These are phyloP conservation scores for Nemapogon koenigi DNA, from an alignment of 2,888 invertebrate genomes.

Conservation along the genomic window DNA sequence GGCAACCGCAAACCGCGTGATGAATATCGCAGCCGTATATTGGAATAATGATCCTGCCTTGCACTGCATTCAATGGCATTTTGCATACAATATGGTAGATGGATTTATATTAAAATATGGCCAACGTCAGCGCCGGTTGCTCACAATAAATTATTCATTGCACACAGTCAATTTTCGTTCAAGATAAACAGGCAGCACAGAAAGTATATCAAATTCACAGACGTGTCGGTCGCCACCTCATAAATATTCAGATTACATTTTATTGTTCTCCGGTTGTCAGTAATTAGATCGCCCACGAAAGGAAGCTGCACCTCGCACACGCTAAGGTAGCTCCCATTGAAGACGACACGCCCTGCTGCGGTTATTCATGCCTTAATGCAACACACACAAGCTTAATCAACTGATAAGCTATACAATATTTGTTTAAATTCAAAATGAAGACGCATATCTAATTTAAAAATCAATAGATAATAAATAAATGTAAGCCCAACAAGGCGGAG, in stretches of 20 bases:
- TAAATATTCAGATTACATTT: constrained; percentile 60
- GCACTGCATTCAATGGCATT: constrained; percentile 63
- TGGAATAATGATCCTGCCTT: constrained; percentile 61
- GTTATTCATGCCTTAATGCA: constrained; percentile 7
- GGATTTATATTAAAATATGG: constrained; percentile 65
- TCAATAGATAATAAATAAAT: constrained; percentile 8
- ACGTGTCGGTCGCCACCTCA: constrained; percentile 33
- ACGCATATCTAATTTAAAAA: constrained; percentile 1
- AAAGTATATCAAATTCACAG: constrained; percentile 48
- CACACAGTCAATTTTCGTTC: constrained; percentile 56
- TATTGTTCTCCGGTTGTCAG: constrained; percentile 58
- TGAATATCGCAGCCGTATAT: constrained; percentile 59
- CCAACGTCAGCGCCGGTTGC: constrained; percentile 57
- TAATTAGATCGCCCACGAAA: constrained; percentile 62
- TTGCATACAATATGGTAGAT: constrained; percentile 65
- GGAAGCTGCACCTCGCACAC: constrained; percentile 34
- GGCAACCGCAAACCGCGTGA: constrained; percentile 46
- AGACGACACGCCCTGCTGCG: constrained; percentile 5
- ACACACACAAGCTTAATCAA: too few relatives aligned
- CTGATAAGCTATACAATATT: too few relatives aligned
- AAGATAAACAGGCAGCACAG: constrained; percentile 39
- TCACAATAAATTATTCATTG: constrained; percentile 62
- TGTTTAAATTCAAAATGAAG: too few relatives aligned
- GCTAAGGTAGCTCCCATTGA: constrained; percentile 2
- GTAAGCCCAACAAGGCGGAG: constrained; percentile 1